Base-by-base conservation (phyloP, 2,888 invertebrate species). In the Brachylomia viminalis region DNA sequence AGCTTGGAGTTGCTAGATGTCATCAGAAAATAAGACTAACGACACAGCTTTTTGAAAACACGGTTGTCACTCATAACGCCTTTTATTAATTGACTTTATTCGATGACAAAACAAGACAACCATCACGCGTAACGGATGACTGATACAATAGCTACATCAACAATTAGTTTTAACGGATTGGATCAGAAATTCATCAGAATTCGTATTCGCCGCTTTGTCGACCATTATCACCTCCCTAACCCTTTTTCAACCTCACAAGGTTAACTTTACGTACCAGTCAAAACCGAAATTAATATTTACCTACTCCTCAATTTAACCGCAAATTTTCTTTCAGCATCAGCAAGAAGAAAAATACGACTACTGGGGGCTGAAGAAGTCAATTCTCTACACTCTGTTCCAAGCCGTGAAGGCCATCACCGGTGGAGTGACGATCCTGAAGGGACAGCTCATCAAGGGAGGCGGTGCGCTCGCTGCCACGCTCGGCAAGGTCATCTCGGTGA, bases 401-500 rank as follows among this genome's bases (percentile, higher is more conserved):
- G 98, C 98, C 0, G 98, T 98, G 1, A 98, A 98, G 91, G 98
- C 98, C 23, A 98, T 99, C 82, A 98, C 98, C 15, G 98, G 98
- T 17, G 98, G 98, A 67, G 98, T 98, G 17, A 97, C 98, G 6
- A 98, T 98, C 45, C 97, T 98, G n/a, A 98, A 98, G 90, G 98
- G 98, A 0, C 98, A 98, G 92, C 95, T 99, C 47, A 98, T 98
- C 87, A 98, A 98, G 95, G 98, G 98, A 61, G 98, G 98, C 72
- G 98, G 98, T 20, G 93, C 96, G 0, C 88, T 97, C 45, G 96
- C 97, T 0, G 90, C 95, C 0, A 95, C 95, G 8, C 85, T 96
- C 2, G 97, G 96, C 69, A 95, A 97, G 90, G 96, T 98, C 67
- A 97, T 98, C 77, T 97, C 97, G 23, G 97, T 97, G 33, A 98